Evolutionary conservation across 1,140 invertebrate genomes (phyloP).

Genomic region (Adoxophyes honmai): DNA sequence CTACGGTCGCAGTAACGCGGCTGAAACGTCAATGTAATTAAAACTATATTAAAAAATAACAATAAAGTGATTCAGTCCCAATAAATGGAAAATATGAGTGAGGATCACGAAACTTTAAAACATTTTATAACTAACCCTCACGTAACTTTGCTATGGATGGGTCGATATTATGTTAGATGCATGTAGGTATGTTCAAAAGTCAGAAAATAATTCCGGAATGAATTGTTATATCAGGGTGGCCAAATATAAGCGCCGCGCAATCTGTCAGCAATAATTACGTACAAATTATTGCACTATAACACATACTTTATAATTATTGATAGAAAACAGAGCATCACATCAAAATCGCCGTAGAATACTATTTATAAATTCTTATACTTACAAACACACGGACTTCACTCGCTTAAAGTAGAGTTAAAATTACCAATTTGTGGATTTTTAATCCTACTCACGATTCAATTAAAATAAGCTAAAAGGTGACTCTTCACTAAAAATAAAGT

Average conservation of each 20-base stretch:
- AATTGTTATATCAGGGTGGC: background rate
- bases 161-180: too few relatives aligned
- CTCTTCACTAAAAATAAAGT: constrained; percentile 1
- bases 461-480: constrained; percentile 1
- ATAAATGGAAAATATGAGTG: too few relatives aligned
- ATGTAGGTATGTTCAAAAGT: too few relatives aligned
- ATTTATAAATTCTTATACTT: constrained; percentile 14
- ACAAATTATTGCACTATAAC: constrained; percentile 16
- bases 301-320: constrained; percentile 11
- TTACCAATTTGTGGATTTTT: background rate
- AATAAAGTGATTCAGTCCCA: too few relatives aligned
- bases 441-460: background rate
- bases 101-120: too few relatives aligned
- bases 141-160: too few relatives aligned
- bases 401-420: constrained; percentile 10
- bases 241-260: background rate
- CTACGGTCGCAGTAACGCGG: too few relatives aligned
- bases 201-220: too few relatives aligned
- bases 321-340: constrained; percentile 13
- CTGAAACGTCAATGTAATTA: too few relatives aligned
- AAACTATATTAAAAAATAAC: too few relatives aligned
- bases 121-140: too few relatives aligned
- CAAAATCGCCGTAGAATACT: constrained; percentile 4
- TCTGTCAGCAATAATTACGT: constrained; percentile 6
- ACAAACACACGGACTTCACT: constrained; percentile 16